These are phyloP conservation scores for Potorous gilbertii DNA, from an alignment of 2,797 vertebrate species.

Conservation along the genomic window DNA sequence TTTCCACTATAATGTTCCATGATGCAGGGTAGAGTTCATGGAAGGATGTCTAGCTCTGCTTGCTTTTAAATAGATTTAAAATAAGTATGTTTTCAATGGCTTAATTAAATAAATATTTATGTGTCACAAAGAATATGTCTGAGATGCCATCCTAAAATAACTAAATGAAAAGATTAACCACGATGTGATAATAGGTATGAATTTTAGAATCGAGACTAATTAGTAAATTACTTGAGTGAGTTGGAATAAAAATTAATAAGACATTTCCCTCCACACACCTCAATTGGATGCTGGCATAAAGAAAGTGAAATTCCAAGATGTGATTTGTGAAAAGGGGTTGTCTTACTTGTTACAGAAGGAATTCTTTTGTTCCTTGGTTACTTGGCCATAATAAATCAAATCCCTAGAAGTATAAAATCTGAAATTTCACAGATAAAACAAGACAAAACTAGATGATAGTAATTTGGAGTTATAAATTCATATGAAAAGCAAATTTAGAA, in stretches of 20 bases:
- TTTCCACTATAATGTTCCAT: background rate
- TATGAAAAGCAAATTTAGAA: background rate
- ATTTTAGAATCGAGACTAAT: background rate
- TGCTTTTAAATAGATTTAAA: background rate
- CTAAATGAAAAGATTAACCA: background rate
- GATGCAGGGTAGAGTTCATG: background rate
- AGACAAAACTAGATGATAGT: background rate
- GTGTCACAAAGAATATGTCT: background rate
- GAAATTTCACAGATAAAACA: slow-evolving; percentile 3
- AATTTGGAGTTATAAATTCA: background rate
- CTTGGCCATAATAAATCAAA: no score
- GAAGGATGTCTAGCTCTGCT: background rate
- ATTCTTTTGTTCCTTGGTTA: no score
- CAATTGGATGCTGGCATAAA: background rate
- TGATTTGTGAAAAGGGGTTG: slow-evolving; percentile 13
- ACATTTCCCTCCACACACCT: background rate
- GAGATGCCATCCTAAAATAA: slow-evolving; percentile 1
- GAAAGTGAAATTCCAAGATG: background rate
- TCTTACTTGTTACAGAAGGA: no score
- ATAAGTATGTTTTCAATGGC: background rate
- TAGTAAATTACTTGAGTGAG: slow-evolving; percentile 8
- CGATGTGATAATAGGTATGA: background rate
- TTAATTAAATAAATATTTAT: background rate
- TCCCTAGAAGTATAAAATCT: no score
- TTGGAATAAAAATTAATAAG: slow-evolving; percentile 8